Conservation (phyloP, 2,797 vertebrate species). For the Cygnus olor region DNA sequence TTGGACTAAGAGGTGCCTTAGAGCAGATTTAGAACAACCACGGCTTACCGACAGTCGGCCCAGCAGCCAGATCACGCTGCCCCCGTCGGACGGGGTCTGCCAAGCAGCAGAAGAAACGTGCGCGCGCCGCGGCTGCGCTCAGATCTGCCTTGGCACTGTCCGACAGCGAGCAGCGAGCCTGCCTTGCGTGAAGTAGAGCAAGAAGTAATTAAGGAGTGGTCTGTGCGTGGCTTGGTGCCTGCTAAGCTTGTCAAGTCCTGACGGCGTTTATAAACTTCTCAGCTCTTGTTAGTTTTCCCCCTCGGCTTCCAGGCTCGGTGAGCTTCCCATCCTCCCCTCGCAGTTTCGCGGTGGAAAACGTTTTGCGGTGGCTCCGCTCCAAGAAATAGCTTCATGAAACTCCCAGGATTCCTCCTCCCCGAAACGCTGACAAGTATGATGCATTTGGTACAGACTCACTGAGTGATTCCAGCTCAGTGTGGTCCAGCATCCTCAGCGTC, state of each 20-base stretch:
- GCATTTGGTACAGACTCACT: neutral
- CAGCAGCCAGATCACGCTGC: too few relatives aligned
- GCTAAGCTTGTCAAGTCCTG: neutral
- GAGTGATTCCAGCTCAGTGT: neutral
- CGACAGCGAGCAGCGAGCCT: too few relatives aligned
- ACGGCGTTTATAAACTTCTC: accelerated
- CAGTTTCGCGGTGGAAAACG: neutral
- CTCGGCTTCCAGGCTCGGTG: neutral
- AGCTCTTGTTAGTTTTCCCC: neutral
- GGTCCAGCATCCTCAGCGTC: neutral
- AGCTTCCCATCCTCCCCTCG: neutral
- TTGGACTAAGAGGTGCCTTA: too few relatives aligned
- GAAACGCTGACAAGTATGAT: neutral
- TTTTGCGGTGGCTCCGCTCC: slow-evolving; percentile 38
- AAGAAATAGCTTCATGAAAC: neutral
- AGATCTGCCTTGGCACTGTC: too few relatives aligned
- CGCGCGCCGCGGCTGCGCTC: too few relatives aligned
- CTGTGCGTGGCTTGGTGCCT: neutral
- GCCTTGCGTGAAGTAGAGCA: neutral
- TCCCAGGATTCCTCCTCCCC: neutral
- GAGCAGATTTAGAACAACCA: too few relatives aligned
- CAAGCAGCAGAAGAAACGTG: too few relatives aligned
- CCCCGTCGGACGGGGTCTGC: too few relatives aligned
- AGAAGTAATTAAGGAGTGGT: neutral
- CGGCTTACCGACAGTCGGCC: too few relatives aligned